Evolutionary conservation across 2,888 invertebrate species (phyloP).

Genomic region (Tupiocoris notatus): DNA sequence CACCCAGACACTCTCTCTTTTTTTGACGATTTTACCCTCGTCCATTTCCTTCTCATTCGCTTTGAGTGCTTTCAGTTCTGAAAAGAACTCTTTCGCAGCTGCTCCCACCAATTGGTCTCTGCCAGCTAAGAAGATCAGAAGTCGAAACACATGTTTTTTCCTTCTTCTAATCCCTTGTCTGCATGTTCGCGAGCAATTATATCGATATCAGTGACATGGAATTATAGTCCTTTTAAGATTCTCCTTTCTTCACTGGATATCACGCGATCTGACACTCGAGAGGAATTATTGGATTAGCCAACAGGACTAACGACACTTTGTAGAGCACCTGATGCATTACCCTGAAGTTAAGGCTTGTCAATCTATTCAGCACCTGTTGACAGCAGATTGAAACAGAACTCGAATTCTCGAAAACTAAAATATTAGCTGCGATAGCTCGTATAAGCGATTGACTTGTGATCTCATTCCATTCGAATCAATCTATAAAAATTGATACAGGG

Average conservation of each 20-base stretch:
- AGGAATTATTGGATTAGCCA: conserved; percentile 20
- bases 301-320: conserved; percentile 1
- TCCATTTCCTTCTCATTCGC: not conserved
- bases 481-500: too few relatives aligned
- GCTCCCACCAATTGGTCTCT: not conserved
- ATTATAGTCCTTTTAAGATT: not conserved
- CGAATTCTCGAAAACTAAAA: too few relatives aligned
- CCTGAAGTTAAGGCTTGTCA: not conserved
- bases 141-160: not conserved
- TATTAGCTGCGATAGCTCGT: too few relatives aligned
- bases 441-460: too few relatives aligned
- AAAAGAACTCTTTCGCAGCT: not conserved
- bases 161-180: not conserved
- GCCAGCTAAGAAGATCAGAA: not conserved
- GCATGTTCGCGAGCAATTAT: conserved; percentile 26
- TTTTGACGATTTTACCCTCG: not conserved
- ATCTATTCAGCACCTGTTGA: not conserved
- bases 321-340: not conserved
- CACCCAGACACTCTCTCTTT: not conserved
- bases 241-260: not conserved
- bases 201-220: conserved; percentile 26
- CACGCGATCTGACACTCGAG: conserved; percentile 20
- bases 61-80: not conserved
- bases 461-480: too few relatives aligned
- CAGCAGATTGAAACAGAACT: not conserved